phyloP scores from a whole-genome alignment of 2,797 vertebrate genomes.

The Salmo trutta region DNA sequence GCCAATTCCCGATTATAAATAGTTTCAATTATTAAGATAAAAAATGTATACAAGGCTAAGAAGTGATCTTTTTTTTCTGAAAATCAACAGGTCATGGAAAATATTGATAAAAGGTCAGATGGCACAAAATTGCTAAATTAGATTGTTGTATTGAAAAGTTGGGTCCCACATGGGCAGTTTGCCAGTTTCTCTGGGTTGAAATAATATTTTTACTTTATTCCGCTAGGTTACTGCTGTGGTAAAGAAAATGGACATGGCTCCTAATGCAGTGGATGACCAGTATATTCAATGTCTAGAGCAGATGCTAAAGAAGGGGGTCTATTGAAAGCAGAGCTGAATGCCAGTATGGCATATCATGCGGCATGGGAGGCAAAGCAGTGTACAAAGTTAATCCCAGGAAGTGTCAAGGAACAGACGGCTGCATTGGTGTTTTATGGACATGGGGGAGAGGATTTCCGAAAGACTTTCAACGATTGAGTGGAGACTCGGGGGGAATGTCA shows the following conservation, averaged over 20 bases:
- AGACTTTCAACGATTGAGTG: conserved; percentile 14
- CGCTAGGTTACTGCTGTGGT: conserved; percentile 28
- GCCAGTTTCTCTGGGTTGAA: not conserved
- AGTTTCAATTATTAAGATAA: too few species aligned
- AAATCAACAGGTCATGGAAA: too few species aligned
- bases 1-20: too few species aligned
- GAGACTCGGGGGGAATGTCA: conserved; percentile 35
- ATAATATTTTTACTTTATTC: not conserved
- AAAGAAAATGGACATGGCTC: conserved; percentile 28
- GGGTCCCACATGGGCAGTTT: not conserved
- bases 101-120: too few species aligned
- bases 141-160: too few species aligned
- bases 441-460: accelerated
- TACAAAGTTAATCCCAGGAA: conserved; percentile 14
- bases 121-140: too few species aligned
- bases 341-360: not conserved
- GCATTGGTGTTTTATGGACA: conserved; percentile 36
- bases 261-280: conserved; percentile 43
- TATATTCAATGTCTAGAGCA: conserved; percentile 50
- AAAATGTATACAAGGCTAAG: too few species aligned
- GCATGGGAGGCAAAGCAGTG: conserved; percentile 19
- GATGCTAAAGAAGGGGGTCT: conserved; percentile 36
- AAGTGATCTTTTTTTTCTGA: too few species aligned
- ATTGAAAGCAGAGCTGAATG: conserved; percentile 42
- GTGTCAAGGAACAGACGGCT: conserved; percentile 25